Percentiles rank a stretch among this genome's conserved stretches.
phyloP scores from a whole-genome alignment of 2,113 vertebrate genomes.

The Cephalopholis sonnerati region DNA sequence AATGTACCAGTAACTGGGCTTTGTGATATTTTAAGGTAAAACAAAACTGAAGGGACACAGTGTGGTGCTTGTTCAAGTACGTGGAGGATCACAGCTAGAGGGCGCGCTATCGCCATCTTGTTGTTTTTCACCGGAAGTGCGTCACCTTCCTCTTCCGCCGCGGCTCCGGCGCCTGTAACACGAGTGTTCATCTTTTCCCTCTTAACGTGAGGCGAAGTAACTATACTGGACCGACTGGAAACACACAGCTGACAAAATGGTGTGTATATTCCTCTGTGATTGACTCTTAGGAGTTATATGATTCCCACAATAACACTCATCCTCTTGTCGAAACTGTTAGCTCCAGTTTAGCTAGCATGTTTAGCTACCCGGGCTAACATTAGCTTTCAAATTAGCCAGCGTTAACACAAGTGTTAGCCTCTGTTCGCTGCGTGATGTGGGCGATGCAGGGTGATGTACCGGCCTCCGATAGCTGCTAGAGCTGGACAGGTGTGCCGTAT shows the following conservation, averaged over 20 bases:
- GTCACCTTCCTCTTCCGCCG: slow-evolving; percentile 61
- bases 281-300: rapidly evolving
- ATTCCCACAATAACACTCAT: rapidly evolving
- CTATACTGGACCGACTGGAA: not conserved
- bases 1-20: too few species aligned
- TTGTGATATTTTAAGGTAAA: too few species aligned
- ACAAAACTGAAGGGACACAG: not conserved
- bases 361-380: slow-evolving; percentile 13
- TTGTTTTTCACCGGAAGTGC: slow-evolving; percentile 4
- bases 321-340: not conserved
- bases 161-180: slow-evolving; percentile 52
- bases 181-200: slow-evolving; percentile 64
- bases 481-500: rapidly evolving
- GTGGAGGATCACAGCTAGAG: not conserved
- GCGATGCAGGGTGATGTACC: not conserved
- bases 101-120: not conserved
- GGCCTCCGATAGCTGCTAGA: not conserved
- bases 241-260: slow-evolving; percentile 53
- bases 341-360: slow-evolving; percentile 6
- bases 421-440: not conserved
- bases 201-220: not conserved
- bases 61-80: not conserved
- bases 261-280: not conserved
- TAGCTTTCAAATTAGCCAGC: slow-evolving; percentile 35
- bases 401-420: not conserved